A percentile compares a stretch with the other conserved stretches of the same genome.
phyloP scores from a whole-genome alignment of 2,888 invertebrate species.

The Cephalotes varians region DNA sequence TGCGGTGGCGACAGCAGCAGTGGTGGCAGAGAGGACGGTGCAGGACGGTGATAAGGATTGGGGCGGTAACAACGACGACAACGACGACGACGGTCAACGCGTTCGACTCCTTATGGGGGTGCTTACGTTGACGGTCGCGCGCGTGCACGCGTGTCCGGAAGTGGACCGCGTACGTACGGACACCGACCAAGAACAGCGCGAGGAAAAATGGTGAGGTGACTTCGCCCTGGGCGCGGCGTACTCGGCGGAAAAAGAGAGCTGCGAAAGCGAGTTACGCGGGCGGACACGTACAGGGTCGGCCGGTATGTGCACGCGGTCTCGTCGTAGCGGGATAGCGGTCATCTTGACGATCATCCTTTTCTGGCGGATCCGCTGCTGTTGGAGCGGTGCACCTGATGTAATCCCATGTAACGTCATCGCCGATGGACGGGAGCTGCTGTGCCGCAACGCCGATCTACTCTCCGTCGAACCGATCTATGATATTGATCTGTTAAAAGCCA shows the following conservation, averaged over 20 bases:
- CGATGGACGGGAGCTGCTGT: conserved; percentile 78
- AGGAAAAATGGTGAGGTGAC: conserved; percentile 64
- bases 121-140: conserved; percentile 33
- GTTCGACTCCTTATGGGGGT: conserved; percentile 43
- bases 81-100: neutral
- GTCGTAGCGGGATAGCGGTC: conserved; percentile 64
- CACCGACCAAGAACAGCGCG: neutral
- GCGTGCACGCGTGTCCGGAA: conserved; percentile 43
- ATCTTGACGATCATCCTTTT: conserved; percentile 63
- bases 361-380: conserved; percentile 59
- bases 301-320: conserved; percentile 75
- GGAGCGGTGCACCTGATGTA: conserved; percentile 45
- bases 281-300: conserved; percentile 35
- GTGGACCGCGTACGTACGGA: conserved; percentile 8
- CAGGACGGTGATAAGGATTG: neutral
- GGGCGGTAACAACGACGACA: neutral
- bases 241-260: conserved; percentile 59
- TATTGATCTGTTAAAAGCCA: conserved; percentile 62
- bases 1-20: neutral
- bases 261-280: conserved; percentile 55
- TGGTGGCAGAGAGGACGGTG: neutral
- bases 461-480: conserved; percentile 74
- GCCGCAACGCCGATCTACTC: conserved; percentile 78
- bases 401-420: conserved; percentile 77
- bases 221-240: conserved; percentile 71